Evolutionary conservation across 2,113 vertebrate species (phyloP), one percentile per base, ranked within the genome.

Genomic region (Scopus umbretta): DNA sequence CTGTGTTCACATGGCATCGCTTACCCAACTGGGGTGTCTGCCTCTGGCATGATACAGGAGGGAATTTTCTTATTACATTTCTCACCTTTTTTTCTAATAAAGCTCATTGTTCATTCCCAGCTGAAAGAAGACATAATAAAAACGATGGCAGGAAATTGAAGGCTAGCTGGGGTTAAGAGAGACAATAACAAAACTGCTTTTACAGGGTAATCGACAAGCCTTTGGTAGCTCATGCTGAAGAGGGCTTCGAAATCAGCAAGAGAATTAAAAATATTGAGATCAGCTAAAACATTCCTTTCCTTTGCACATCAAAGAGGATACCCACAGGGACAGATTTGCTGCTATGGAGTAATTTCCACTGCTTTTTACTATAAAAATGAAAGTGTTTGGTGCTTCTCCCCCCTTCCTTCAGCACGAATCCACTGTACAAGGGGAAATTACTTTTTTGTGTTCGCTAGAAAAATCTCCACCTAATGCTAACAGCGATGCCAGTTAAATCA

Each of bases 201-300:
- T 88, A 67, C 79, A 66, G 86, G 92, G 63, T 74, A 92, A 96
- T 83, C 80, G 67, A 53, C 8, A 4, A 86, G 42, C 75, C 76
- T 84, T 71, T 56, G 80, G 90, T 86, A 96, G 68, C 58, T 94
- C 50, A 30, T 30, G 81, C 55, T 86, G 94, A 93, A 91, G 86
- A 93, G 68, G 80, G 65, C 82, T 88, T 78, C 5, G 15, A 76
- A 93, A 95, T 88, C 95, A 94, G 86, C 88, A 79, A 88, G 91
- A 96, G 95, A 96, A 96, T 96, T 93, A 94, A 96, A 96, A 96
- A 92, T 86, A 95, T 78, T 84, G 92, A 92, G 83, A 93, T 96
- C 92, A 95, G 96, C 94, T 96, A 88, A 95, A 96, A 81, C 68
- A 74, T 80, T 84, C 65, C 86, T 88, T 82, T 88, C 62, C 47